Evolutionary conservation across 2,797 vertebrate species (phyloP), one percentile per base, ranked within the genome.

Genomic region (Euthynnus affinis): DNA sequence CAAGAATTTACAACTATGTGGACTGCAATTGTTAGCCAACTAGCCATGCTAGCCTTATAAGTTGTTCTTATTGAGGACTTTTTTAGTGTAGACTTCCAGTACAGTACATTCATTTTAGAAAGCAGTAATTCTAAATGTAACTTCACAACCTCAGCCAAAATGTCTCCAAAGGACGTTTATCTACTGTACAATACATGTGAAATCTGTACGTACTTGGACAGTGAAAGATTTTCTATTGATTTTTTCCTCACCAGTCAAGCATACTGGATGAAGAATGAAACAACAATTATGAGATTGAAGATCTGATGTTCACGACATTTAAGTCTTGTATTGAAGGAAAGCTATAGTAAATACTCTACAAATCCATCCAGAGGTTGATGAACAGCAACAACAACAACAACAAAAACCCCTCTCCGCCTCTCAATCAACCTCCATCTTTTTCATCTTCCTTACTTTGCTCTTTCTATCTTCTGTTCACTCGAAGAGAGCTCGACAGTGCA

Each of bases 401-500:
- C 3, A 4, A 71, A 44, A 66, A n/a, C 32, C 17, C 18, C 1
- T 12, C 18, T 72, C 18, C 25, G 61, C 13, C 44, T 81, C 48
- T 85, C n/a, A 53, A 75, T 78, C 17, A 55, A 53, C 9, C 37
- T 20, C 25, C 34, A 51, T 51, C 49, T 51, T 20, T 20, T 52
- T n/a, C 15, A 9, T 15, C 27, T 17, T 44, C 8, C 15, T 6
- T 6, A 57, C 61, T 29, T 37, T 12, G 14, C 65, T 51, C 58
- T 6, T 18, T 58, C 60, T 10, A 59, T 29, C 40, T 67, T 23
- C 60, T 57, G 18, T 66, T 74, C 52, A 68, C 74, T 69, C 76
- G 76, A 88, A 77, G 61, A 85, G 66, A 82, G 73, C 78, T 81
- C 84, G 91, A 57, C 81, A 37, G 87, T 71, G 87, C 51, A 48